phyloP scores from a whole-genome alignment of 2,113 vertebrate genomes.

The Amphilophus citrinellus region DNA sequence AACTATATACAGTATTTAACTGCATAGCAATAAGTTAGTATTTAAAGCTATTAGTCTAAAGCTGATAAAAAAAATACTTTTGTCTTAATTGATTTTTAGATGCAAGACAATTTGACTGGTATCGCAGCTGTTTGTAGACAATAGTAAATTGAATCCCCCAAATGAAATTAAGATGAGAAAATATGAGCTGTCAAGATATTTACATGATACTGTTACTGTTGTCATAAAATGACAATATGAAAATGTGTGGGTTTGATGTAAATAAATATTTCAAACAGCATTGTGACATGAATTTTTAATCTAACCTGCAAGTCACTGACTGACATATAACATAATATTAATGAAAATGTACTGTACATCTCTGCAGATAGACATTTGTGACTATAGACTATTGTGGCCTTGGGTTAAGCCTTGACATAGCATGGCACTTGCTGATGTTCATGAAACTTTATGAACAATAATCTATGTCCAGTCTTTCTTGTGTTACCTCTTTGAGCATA shows the following conservation, averaged over 20 bases:
- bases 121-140: neutral
- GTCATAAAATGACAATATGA: neutral
- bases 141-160: neutral
- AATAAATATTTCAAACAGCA: slow-evolving; percentile 61
- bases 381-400: neutral
- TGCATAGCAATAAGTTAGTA: neutral
- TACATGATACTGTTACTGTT: neutral
- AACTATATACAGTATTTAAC: slow-evolving; percentile 4
- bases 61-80: neutral
- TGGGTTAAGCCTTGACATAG: neutral
- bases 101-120: neutral
- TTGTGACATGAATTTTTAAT: slow-evolving; percentile 16
- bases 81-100: neutral
- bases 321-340: neutral
- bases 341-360: neutral
- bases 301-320: neutral
- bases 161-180: neutral
- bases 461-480: slow-evolving; percentile 64
- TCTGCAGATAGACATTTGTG: neutral
- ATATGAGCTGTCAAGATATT: neutral
- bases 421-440: slow-evolving; percentile 32
- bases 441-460: slow-evolving; percentile 54
- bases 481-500: slow-evolving; percentile 56
- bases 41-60: neutral
- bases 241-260: slow-evolving; percentile 41